A percentile compares a stretch with the other conserved stretches of the same genome.
Conservation (phyloP, 1,140 invertebrate genomes). For the Hylaeus volcanicus region DNA sequence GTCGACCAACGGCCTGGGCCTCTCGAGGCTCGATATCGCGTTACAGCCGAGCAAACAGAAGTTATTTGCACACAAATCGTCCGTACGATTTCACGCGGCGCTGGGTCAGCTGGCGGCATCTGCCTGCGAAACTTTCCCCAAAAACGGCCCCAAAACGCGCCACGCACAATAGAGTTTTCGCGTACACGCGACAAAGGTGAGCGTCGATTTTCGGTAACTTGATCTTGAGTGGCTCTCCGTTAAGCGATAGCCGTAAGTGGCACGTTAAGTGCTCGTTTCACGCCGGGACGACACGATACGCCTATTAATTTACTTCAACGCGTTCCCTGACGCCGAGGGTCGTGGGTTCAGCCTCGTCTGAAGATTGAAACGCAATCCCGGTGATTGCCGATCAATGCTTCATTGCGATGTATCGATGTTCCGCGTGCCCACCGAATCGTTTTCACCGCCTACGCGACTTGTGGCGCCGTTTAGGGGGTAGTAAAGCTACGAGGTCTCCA, state of each 20-base stretch:
- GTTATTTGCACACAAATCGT: background rate
- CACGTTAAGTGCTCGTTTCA: conserved; percentile 79
- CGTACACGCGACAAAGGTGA: conserved; percentile 62
- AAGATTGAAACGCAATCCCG: conserved; percentile 41
- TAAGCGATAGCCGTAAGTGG: conserved; percentile 76
- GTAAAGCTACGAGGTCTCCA: background rate
- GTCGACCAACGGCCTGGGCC: background rate
- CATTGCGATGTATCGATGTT: conserved; percentile 9
- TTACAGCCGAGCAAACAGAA: background rate
- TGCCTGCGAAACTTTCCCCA: conserved; percentile 49
- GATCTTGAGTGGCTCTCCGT: conserved; percentile 79
- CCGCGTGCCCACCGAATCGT: background rate
- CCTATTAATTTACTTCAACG: conserved; percentile 77
- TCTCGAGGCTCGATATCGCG: background rate
- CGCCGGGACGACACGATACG: conserved; percentile 73
- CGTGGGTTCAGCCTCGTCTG: conserved; percentile 35
- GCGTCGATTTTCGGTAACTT: conserved; percentile 80
- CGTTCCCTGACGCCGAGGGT: conserved; percentile 39
- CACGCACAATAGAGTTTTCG: conserved; percentile 24
- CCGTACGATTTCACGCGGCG: background rate
- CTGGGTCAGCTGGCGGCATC: conserved; percentile 19
- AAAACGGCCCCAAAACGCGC: conserved; percentile 55
- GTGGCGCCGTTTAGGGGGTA: background rate
- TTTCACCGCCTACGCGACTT: background rate
- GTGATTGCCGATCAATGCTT: conserved; percentile 20